Conservation (phyloP, 2,797 vertebrate species). For the Oreortyx pictus region DNA sequence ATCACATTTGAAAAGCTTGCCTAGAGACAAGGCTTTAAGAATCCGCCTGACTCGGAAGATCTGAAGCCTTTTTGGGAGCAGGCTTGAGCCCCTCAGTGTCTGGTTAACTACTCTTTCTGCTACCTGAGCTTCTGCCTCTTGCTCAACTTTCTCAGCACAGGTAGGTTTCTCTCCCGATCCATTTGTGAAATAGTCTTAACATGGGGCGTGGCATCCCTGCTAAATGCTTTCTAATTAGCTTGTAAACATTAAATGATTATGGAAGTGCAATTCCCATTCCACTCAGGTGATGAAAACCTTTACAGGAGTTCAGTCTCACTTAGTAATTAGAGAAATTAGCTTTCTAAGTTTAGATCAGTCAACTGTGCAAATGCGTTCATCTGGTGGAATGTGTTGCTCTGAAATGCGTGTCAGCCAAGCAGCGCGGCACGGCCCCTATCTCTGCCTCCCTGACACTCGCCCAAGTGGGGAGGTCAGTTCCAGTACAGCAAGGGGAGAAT, state of each 20-base stretch:
- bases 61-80: not conserved
- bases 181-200: constrained; percentile 56
- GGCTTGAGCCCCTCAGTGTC: not conserved
- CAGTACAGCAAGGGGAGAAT: constrained; percentile 53
- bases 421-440: constrained; percentile 53
- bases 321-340: constrained; percentile 80
- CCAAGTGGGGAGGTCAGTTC: constrained; percentile 56
- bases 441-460: constrained; percentile 23
- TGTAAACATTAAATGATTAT: constrained; percentile 66
- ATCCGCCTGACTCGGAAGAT: not conserved
- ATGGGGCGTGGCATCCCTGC: constrained; percentile 30
- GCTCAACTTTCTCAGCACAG: constrained; percentile 25
- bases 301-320: constrained; percentile 76
- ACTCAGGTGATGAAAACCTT: constrained; percentile 76
- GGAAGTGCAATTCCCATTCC: constrained; percentile 68
- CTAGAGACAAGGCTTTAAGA: not conserved
- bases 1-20: not conserved
- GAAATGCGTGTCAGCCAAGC: constrained; percentile 61
- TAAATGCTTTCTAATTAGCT: constrained; percentile 64
- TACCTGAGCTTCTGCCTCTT: not conserved
- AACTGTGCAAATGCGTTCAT: constrained; percentile 73
- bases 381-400: constrained; percentile 58
- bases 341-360: constrained; percentile 78
- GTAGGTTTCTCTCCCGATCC: not conserved
- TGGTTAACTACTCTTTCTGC: not conserved